These are phyloP conservation scores for Rhea americana DNA, from an alignment of 2,113 vertebrate species.

Conservation along the genomic window DNA sequence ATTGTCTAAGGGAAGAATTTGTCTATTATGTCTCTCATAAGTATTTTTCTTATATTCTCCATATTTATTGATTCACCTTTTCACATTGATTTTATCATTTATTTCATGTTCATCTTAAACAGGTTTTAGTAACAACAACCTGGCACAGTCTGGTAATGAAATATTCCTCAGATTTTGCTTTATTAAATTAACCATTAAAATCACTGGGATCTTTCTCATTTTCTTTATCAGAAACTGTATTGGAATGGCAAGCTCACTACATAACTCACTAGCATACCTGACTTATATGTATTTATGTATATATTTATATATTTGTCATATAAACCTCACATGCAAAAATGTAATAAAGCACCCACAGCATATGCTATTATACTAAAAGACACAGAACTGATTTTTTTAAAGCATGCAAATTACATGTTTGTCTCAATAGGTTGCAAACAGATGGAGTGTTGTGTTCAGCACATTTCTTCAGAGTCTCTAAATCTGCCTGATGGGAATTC, in stretches of 20 bases:
- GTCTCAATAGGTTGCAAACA: conserved; percentile 63
- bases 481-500: conserved; percentile 75
- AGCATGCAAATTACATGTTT: conserved; percentile 6
- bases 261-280: background rate
- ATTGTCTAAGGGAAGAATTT: background rate
- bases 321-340: conserved; percentile 1
- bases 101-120: background rate
- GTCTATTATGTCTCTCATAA: background rate
- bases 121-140: background rate
- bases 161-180: background rate
- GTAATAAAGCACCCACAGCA: conserved; percentile 24
- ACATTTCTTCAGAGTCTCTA: conserved; percentile 70
- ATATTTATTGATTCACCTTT: background rate
- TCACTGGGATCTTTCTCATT: background rate
- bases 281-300: background rate
- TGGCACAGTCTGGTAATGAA: background rate
- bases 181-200: background rate
- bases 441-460: conserved; percentile 66
- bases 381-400: conserved; percentile 15
- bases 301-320: background rate
- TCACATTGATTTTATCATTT: background rate
- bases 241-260: background rate
- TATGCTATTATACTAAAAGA: conserved; percentile 11
- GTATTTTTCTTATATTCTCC: background rate
- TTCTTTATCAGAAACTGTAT: background rate